Evolutionary conservation across 2,113 vertebrate species (phyloP).

Genomic region (Lichenostomus cassidix): DNA sequence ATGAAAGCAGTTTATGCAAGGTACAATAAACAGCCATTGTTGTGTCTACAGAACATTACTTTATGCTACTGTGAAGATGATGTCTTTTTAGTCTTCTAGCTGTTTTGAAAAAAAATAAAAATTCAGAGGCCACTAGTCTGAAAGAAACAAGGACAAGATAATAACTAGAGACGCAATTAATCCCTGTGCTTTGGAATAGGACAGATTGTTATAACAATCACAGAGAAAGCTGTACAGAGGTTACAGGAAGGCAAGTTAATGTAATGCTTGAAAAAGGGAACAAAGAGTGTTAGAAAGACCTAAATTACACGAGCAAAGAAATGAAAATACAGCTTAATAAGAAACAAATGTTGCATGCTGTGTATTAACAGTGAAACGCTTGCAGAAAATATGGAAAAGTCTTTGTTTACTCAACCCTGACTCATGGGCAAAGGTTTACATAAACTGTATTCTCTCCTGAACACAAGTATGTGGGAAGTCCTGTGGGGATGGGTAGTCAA

Average conservation of each 20-base stretch:
- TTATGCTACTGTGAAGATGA: conserved; percentile 65
- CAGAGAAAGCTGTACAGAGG: conserved; percentile 61
- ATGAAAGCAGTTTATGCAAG: conserved; percentile 72
- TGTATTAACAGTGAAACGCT: conserved; percentile 32
- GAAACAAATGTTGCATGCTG: conserved; percentile 35
- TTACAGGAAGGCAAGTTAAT: conserved; percentile 56
- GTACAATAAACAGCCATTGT: conserved; percentile 70
- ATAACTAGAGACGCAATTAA: conserved; percentile 70
- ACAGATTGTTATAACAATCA: conserved; percentile 58
- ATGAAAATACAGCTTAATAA: conserved; percentile 28
- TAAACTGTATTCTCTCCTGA: conserved; percentile 4
- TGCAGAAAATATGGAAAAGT: conserved; percentile 21
- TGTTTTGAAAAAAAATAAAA: conserved; percentile 65
- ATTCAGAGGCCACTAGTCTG: conserved; percentile 66
- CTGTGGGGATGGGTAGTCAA: neutral
- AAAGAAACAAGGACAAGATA: conserved; percentile 77
- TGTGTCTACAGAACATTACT: conserved; percentile 68
- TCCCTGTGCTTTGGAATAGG: conserved; percentile 44
- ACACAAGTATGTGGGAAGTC: neutral
- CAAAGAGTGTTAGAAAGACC: neutral
- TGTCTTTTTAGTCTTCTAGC: conserved; percentile 63
- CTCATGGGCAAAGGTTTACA: conserved; percentile 10
- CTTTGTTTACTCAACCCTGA: conserved; percentile 13
- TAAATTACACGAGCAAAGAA: conserved; percentile 32
- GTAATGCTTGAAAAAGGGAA: neutral